Conservation (phyloP, 2,113 vertebrate genomes). For the Dasypus novemcinctus region DNA sequence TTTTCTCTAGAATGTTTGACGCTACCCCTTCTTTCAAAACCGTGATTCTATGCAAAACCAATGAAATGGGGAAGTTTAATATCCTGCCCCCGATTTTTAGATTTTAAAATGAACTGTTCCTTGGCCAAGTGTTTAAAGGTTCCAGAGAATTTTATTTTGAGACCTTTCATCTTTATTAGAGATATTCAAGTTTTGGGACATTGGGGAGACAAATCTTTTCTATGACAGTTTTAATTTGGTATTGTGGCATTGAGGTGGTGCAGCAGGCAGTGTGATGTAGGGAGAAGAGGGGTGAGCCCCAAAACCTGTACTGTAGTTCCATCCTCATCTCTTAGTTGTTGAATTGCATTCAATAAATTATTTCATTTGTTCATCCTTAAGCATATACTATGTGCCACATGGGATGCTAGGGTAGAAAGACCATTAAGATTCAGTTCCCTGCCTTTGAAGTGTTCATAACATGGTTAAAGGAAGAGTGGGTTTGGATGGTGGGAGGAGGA, state of each 20-base stretch:
- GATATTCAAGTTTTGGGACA: constrained; percentile 39
- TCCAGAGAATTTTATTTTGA: constrained; percentile 33
- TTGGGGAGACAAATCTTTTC: neutral
- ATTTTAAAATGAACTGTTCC: constrained; percentile 14
- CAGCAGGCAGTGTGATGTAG: neutral
- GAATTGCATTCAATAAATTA: neutral
- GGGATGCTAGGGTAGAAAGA: neutral
- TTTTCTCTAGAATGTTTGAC: constrained; percentile 32
- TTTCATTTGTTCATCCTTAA: constrained; percentile 26
- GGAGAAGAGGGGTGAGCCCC: neutral
- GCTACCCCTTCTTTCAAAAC: constrained; percentile 38
- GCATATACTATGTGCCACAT: neutral
- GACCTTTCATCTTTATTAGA: neutral
- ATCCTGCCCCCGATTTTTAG: neutral
- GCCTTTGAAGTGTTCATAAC: neutral
- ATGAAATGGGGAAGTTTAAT: constrained; percentile 21
- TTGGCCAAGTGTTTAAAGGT: constrained; percentile 28
- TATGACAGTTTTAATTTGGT: neutral
- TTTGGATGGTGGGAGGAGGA: neutral
- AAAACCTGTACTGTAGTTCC: neutral
- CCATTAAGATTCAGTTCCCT: constrained; percentile 1
- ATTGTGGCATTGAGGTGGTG: neutral
- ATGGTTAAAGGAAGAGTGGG: neutral
- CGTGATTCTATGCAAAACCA: constrained; percentile 24
- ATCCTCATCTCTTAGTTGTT: neutral